Evolutionary conservation across 1,140 invertebrate genomes (phyloP), one percentile per base, ranked within the genome.

Genomic region (Heliothis subflexa): DNA sequence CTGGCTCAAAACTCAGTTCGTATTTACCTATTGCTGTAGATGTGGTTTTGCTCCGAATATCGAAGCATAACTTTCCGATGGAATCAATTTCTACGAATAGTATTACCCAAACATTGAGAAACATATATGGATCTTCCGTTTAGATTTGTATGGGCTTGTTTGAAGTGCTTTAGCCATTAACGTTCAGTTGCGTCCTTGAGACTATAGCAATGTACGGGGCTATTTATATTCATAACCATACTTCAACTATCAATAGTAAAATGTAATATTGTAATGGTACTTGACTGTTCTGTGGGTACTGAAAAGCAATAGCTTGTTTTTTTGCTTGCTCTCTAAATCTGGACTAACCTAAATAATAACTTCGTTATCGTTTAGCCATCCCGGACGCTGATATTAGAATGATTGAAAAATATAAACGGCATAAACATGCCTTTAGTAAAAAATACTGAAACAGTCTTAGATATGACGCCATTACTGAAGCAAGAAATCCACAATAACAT

Each of bases 161-260:
- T 77, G 74, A 77, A 77, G 74, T 77, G 74, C 49, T 57, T 50
- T 45, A 77, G n/a, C 74, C 52, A 68, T 54, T 77, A 77, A 77
- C 28, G 62, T 55, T 66, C 74, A 77, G 61, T 50, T 47, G 45
- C 50, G 61, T 77, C 62, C 74, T 77, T 68, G 61, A 66, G 62
- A 77, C 62, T 66, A 66, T 66, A 66, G 33, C 62, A 66, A 72
- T 72, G 52, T 68, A 55, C 50, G 74, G 40, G 52, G 49, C 33
- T 77, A 77, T 77, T 77, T 77, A 77, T 77, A 77, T 68, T 68
- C 74, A 68, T 28, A 68, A 55, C 62, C 74, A 77, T 68, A 57
- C 62, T 66, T 68, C 50, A 66, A 45, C 62, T 77, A 55, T 77
- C 49, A 25, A 68, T 68, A 68, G 73, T 64, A 64, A 62, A 75